Conservation (phyloP, 2,113 vertebrate species). For the Pseudorhombus dupliciocellatus region DNA sequence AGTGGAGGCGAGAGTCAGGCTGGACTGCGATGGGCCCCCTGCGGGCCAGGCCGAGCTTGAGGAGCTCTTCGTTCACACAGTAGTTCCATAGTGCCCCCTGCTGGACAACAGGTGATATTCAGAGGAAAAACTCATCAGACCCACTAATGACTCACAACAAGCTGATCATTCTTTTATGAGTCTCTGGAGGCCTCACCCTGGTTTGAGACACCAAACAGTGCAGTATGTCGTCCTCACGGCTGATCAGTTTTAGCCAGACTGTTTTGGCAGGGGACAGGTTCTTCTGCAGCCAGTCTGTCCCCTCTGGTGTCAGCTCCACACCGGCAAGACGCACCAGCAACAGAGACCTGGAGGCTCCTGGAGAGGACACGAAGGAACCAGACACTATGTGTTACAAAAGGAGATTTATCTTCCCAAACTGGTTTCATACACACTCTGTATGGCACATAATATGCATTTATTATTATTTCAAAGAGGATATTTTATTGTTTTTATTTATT, state of each 20-base stretch:
- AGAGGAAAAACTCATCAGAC: not conserved
- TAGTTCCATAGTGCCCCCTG: conserved; percentile 82
- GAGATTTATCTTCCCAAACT: not conserved
- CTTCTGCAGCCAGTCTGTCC: conserved; percentile 82
- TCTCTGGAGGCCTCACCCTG: conserved; percentile 78
- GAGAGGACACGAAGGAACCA: not conserved
- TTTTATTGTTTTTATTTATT: not conserved
- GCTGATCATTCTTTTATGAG: not conserved
- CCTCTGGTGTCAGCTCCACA: conserved; percentile 85
- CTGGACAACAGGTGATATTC: conserved; percentile 37
- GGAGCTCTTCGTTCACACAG: conserved; percentile 89
- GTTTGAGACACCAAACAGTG: conserved; percentile 88
- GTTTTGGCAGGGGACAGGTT: conserved; percentile 81
- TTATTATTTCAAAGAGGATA: not conserved
- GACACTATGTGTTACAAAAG: not conserved
- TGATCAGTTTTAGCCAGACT: conserved; percentile 91
- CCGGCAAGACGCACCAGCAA: conserved; percentile 88
- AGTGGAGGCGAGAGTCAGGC: conserved; percentile 82
- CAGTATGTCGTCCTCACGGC: conserved; percentile 81
- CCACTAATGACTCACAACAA: not conserved
- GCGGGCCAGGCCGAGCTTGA: conserved; percentile 88
- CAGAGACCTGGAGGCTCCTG: conserved; percentile 78
- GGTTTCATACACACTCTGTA: not conserved
- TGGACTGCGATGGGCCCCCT: conserved; percentile 78
- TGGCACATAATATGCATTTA: not conserved